These are phyloP conservation scores for Stratiomys singularior DNA, from an alignment of 2,888 invertebrate species.

Conservation along the genomic window DNA sequence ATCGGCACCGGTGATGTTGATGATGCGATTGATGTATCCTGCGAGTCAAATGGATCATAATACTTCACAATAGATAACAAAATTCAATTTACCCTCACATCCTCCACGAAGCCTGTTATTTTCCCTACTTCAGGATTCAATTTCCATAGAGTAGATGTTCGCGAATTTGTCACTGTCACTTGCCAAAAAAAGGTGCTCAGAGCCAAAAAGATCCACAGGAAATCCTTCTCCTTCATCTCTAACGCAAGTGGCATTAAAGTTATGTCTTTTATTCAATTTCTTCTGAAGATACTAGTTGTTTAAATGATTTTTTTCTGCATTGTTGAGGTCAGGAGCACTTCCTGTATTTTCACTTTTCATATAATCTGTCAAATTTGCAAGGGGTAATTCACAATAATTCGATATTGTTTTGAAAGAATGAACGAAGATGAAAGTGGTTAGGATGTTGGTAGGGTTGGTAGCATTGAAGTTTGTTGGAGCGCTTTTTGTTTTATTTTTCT, in stretches of 20 bases:
- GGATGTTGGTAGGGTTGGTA: neutral
- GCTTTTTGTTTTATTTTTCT: too few species aligned
- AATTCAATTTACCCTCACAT: conserved; percentile 47
- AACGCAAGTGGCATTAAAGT: neutral
- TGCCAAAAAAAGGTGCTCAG: conserved; percentile 60
- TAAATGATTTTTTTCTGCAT: conserved; percentile 17
- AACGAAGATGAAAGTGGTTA: conserved; percentile 12
- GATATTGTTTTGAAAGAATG: neutral
- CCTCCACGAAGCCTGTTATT: conserved; percentile 67
- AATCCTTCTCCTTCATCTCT: conserved; percentile 50
- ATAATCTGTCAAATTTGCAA: conserved; percentile 32
- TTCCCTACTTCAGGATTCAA: conserved; percentile 80
- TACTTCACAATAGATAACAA: neutral
- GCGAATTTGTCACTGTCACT: conserved; percentile 73
- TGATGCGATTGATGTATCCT: conserved; percentile 52
- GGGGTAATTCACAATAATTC: conserved; percentile 19
- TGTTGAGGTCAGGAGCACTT: conserved; percentile 24
- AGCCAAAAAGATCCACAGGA: conserved; percentile 55
- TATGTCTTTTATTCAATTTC: neutral
- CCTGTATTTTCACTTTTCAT: conserved; percentile 44
- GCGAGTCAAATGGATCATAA: conserved; percentile 2
- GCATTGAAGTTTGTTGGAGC: too few species aligned
- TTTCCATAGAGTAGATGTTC: conserved; percentile 81
- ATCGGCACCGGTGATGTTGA: conserved; percentile 47
- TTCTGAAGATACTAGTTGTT: neutral